Conservation (phyloP, 2,113 vertebrate genomes). For the Thalassoma bifasciatum region DNA sequence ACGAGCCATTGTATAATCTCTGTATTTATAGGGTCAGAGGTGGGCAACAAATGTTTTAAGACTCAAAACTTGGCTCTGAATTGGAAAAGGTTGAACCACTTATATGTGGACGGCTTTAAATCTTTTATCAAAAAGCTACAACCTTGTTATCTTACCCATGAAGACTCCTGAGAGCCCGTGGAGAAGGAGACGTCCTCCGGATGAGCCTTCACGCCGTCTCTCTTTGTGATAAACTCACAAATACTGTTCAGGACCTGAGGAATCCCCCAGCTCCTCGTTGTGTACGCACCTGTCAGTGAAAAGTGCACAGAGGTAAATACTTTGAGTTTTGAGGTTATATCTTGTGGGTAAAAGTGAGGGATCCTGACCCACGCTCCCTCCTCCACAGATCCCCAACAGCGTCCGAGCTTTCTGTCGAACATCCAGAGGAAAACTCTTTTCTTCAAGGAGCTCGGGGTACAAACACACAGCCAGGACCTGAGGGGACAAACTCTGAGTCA, state of each 20-base stretch:
- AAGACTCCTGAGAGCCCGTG: slow-evolving; percentile 42
- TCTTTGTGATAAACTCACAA: slow-evolving; percentile 58
- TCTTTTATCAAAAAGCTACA: too few species aligned
- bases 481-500: not conserved
- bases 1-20: too few species aligned
- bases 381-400: slow-evolving; percentile 55
- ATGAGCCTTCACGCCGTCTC: slow-evolving; percentile 58
- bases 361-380: slow-evolving; percentile 60
- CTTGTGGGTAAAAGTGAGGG: not conserved
- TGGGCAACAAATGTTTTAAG: too few species aligned
- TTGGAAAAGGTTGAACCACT: too few species aligned
- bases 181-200: slow-evolving; percentile 61
- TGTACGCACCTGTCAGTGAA: slow-evolving; percentile 62
- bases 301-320: not conserved
- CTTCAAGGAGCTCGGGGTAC: slow-evolving; percentile 55
- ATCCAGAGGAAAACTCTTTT: slow-evolving; percentile 48
- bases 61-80: too few species aligned
- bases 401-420: slow-evolving; percentile 50
- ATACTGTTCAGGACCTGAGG: slow-evolving; percentile 46
- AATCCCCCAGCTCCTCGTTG: not conserved
- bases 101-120: too few species aligned
- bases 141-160: slow-evolving; percentile 51
- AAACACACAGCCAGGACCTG: slow-evolving; percentile 65
- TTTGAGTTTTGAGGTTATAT: not conserved
- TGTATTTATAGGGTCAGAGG: too few species aligned